Evolutionary conservation across 2,113 vertebrate genomes (phyloP).

Genomic region (Mustela nigripes): DNA sequence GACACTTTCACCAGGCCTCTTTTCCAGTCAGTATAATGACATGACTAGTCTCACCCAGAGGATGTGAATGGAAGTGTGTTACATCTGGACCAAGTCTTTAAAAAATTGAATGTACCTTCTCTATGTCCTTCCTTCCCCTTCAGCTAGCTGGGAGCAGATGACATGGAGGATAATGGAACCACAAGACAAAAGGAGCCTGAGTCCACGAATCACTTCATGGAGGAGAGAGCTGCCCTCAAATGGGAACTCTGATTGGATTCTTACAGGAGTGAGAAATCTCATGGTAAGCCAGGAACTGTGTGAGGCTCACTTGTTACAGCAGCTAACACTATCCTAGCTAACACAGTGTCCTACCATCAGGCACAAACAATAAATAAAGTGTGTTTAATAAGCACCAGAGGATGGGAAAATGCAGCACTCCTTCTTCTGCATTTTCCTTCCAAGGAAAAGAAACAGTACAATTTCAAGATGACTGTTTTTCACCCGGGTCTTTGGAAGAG

Average conservation of each 20-base stretch:
- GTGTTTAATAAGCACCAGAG: neutral
- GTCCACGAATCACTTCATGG: neutral
- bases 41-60: no score
- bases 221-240: neutral
- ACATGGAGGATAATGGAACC: neutral
- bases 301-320: neutral
- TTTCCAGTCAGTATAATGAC: neutral
- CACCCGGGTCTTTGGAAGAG: constrained; percentile 30
- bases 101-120: neutral
- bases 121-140: neutral
- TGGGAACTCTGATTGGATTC: neutral
- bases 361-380: neutral
- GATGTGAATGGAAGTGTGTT: neutral
- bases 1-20: neutral
- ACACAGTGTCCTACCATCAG: no score
- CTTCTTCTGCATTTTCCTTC: neutral
- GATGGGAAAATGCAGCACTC: neutral
- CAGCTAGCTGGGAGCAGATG: no score
- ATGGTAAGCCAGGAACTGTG: neutral
- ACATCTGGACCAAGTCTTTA: neutral
- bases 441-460: neutral
- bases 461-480: neutral
- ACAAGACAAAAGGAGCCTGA: neutral
- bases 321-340: neutral
- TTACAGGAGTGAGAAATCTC: neutral